Evolutionary conservation across 2,797 vertebrate species (phyloP), one percentile per base, ranked within the genome.

Genomic region (Echiichthys vipera): DNA sequence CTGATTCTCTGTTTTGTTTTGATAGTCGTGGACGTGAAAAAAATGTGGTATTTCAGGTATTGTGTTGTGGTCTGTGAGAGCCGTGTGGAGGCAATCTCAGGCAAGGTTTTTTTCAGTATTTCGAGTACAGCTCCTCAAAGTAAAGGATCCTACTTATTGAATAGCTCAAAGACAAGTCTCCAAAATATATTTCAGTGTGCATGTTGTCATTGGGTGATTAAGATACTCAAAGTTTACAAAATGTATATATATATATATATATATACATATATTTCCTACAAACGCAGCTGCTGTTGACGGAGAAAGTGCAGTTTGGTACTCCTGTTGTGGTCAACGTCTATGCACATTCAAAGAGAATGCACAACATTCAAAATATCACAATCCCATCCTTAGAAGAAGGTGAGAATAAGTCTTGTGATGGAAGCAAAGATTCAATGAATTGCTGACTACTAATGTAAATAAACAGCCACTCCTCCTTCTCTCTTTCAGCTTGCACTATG

Each of bases 281-380:
- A 83, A 75, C 78, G 47, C 86, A 91, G 93, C 84, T 94, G 72
- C 63, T 87, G 45, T 43, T 93, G 69, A 90, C 77, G 13, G 75
- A 80, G 51, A 64, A 78, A 55, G 50, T 40, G 65, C 8, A 1
- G 14, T 93, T 91, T 8, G 91, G 92, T 47, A 66, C 14, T 77
- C 29, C 12, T 2, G 61, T 93, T 20, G 32, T 70, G 22, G 88
- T 94, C 24, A 17, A 1, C 0, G 78, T 92, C 20, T 34, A 39
- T 2, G 36, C 72, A 50, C n/a, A 61, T 11, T 47, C 57, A 62
- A 36, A 34, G 13, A 29, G 24, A 30, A 40, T 14, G 0, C 0
- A 18, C 7, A 12, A 0, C 7, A 1, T 36, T n/a, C 37, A 50
- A 27, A 84, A 59, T 14, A 80, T 91, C 74, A 86, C 69, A 11